Evolutionary conservation across 2,113 vertebrate genomes (phyloP), one percentile per base, ranked within the genome.

Genomic region (Gambusia holbrooki): DNA sequence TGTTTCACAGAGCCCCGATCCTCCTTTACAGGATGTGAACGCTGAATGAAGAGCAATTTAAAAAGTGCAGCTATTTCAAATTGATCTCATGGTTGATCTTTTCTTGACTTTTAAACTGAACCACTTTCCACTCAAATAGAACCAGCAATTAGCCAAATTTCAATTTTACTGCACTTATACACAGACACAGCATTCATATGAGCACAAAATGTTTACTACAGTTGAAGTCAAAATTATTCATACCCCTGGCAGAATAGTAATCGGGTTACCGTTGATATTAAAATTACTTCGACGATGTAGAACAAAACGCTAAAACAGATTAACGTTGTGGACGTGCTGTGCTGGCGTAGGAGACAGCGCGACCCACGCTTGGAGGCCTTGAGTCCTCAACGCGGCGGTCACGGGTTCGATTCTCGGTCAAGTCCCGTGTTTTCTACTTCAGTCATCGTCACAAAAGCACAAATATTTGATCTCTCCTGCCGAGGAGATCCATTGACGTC

Each of bases 31-130:
- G 62, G 63, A 51, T 35, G 29, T 69, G 35, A 65, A 60, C 27
- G 33, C 48, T 17, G 58, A 25, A 13, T 12, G 60, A 37, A 48
- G n/a, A 77, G 29, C 25, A 6, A 60, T 67, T 62, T 40, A 3
- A 51, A 62, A 73, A 73, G 75, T 70, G 70, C 51, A 64, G 17
- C 29, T 2, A 71, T 68, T 62, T 80, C 5, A 77, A 25, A 30
- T 62, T 73, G 29, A 73, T 74, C 66, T 14, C 19, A 42, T 30
- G 19, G 17, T 71, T 7, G 45, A 0, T 37, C 11, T 37, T 12
- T 27, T 17, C 3, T 32, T 9, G 30, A 33, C 32, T 4, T 37
- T 65, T 40, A 12, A 40, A 1, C 58, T 35, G 58, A 15, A 64
- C 45, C 30, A 66, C 1, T n/a, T 60, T 25, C 42, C 19, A 1